These are phyloP conservation scores for Clarias macrocephalus DNA, from an alignment of 2,113 vertebrate genomes.

Conservation along the genomic window DNA sequence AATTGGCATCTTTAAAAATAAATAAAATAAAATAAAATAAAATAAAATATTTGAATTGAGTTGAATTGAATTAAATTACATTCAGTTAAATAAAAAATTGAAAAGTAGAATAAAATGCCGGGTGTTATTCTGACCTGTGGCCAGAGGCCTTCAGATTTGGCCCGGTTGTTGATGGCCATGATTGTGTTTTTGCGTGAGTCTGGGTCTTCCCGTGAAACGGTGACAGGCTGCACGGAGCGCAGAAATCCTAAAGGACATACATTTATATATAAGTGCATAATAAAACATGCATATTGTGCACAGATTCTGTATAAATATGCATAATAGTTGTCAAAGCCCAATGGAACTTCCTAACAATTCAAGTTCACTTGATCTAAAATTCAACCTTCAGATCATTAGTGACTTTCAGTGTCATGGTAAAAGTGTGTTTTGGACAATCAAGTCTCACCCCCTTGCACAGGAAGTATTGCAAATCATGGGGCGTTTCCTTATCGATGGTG, in stretches of 20 bases:
- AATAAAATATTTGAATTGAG: too few species aligned
- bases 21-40: not conserved
- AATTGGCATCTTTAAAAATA: not conserved
- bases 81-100: not conserved
- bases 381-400: too few species aligned
- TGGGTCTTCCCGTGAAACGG: conserved; percentile 89
- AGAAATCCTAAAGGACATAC: conserved; percentile 69
- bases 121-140: conserved; percentile 81
- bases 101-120: not conserved
- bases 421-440: too few species aligned
- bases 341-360: not conserved
- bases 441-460: too few species aligned
- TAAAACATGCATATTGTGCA: not conserved
- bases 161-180: conserved; percentile 82
- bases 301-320: not conserved
- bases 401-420: too few species aligned
- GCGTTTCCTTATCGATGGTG: too few species aligned
- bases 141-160: conserved; percentile 85
- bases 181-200: conserved; percentile 92
- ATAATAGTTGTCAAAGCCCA: not conserved
- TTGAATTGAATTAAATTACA: too few species aligned
- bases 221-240: conserved; percentile 84
- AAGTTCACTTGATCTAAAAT: not conserved
- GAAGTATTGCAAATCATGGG: too few species aligned
- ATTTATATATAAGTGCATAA: not conserved